Conservation (phyloP, 2,888 invertebrate genomes). For the Volucella zonaria region DNA sequence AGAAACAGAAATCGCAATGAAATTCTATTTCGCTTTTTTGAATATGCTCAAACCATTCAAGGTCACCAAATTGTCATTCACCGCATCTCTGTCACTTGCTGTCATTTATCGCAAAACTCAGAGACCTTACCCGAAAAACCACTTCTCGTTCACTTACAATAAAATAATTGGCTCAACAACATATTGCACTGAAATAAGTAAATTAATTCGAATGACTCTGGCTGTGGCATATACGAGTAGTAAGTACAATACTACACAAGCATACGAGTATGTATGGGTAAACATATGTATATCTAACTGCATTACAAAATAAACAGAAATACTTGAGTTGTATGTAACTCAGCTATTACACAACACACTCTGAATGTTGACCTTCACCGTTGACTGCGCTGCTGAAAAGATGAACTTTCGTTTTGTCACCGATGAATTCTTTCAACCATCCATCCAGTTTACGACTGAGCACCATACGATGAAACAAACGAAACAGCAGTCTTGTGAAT, state of each 20-base stretch:
- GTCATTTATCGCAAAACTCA: not conserved
- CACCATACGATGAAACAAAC: not conserved
- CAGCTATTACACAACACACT: slow-evolving; percentile 18
- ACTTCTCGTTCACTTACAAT: slow-evolving; percentile 9
- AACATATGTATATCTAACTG: not conserved
- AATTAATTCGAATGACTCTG: too few relatives aligned
- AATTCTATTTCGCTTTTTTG: too few relatives aligned
- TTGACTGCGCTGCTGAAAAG: slow-evolving; percentile 27
- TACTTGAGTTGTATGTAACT: too few relatives aligned
- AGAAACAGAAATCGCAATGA: too few relatives aligned
- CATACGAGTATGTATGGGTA: not conserved
- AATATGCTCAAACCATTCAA: not conserved
- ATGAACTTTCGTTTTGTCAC: slow-evolving; percentile 30
- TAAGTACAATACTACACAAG: not conserved
- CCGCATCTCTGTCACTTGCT: not conserved
- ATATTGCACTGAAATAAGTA: not conserved
- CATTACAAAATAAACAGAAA: not conserved
- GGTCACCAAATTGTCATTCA: slow-evolving; percentile 29
- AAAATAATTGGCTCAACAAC: not conserved
- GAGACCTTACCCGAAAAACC: not conserved
- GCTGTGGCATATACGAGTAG: not conserved
- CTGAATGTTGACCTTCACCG: slow-evolving; percentile 27
- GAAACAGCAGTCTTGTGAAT: not conserved
- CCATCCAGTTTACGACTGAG: slow-evolving; percentile 1
- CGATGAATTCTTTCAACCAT: slow-evolving; percentile 4